Base-by-base conservation (phyloP, 2,797 vertebrate species). In the Rhinoraja longicauda region DNA sequence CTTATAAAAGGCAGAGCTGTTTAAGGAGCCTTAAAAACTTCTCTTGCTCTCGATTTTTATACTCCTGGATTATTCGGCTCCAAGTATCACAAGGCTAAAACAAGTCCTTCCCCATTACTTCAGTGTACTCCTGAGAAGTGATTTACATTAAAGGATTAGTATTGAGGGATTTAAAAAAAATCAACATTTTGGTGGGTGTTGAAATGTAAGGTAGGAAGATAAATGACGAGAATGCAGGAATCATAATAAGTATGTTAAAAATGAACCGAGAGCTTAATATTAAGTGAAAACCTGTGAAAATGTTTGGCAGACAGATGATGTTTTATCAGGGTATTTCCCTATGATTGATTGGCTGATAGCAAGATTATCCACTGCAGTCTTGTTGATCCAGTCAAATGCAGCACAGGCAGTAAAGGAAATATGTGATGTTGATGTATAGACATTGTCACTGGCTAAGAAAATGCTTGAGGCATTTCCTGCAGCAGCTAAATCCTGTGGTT, bases 231-330 rank as follows among this genome's bases (percentile, higher is more conserved):
- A 45, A 45, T 53, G 57, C 70, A 75, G 70, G 67, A 92, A 92
- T 73, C 39, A 92, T 72, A 92, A 92, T 92, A 92, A 92, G 92
- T 91, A 73, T 92, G 90, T 92, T 75, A 73, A 72, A 73, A 70
- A 92, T 75, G 45, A 92, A 92, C 70, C 70, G n/a, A 1, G 2
- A 75, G 12, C 90, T 92, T 92, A 92, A 92, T 72, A 92, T 45
- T 75, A 92, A 92, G 70, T 92, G 90, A 92, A 92, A 92, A 53
- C 90, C 90, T 92, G 90, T 75, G 90, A 92, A 75, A 92, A 53
- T 92, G 90, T 72, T 92, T 53, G 90, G 70, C 67, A 73, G 90
- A 75, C 67, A 75, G 90, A 92, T 29, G 39, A 92, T 73, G 36
- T 53, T 75, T 92, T 72, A 92, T 53, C 70, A 73, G 70, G 67